A percentile compares a stretch with the other conserved stretches of the same genome.
These are phyloP conservation scores for Catharus fuscescens DNA, from an alignment of 2,113 vertebrate genomes.

Conservation along the genomic window DNA sequence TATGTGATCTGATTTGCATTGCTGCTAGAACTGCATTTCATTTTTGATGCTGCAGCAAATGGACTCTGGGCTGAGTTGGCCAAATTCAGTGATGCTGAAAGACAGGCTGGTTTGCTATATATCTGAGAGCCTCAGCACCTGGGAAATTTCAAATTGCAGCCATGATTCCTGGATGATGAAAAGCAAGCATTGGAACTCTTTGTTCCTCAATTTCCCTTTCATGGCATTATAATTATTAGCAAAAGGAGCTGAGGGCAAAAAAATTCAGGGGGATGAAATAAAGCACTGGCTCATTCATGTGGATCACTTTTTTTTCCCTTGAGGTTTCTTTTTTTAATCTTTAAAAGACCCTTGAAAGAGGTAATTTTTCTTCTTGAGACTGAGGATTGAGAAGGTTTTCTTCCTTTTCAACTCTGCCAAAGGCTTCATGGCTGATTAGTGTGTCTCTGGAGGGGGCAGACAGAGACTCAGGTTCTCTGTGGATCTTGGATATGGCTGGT, in stretches of 20 bases:
- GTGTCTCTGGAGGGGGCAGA: not conserved
- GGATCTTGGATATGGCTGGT: not conserved
- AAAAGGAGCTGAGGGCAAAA: not conserved
- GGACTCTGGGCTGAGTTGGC: slow-evolving; percentile 15
- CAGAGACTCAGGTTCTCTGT: not conserved
- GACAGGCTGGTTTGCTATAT: not conserved
- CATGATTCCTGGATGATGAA: not conserved
- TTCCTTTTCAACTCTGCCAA: not conserved
- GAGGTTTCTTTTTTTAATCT: not conserved
- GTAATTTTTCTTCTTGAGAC: not conserved
- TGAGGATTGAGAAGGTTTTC: not conserved
- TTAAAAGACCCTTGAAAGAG: not conserved
- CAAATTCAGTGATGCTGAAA: slow-evolving; percentile 30
- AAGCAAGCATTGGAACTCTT: not conserved
- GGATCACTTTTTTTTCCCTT: not conserved
- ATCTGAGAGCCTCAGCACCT: not conserved
- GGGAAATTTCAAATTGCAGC: not conserved
- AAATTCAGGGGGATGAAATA: not conserved
- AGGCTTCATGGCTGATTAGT: not conserved
- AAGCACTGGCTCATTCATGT: not conserved
- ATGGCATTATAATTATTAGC: not conserved
- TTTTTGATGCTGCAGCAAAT: slow-evolving; percentile 22
- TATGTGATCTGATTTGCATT: slow-evolving; percentile 28
- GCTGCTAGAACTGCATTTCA: slow-evolving; percentile 18
- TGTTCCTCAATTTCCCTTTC: not conserved